Conservation (phyloP, 2,113 vertebrate genomes). For the Oenanthe oenanthe region DNA sequence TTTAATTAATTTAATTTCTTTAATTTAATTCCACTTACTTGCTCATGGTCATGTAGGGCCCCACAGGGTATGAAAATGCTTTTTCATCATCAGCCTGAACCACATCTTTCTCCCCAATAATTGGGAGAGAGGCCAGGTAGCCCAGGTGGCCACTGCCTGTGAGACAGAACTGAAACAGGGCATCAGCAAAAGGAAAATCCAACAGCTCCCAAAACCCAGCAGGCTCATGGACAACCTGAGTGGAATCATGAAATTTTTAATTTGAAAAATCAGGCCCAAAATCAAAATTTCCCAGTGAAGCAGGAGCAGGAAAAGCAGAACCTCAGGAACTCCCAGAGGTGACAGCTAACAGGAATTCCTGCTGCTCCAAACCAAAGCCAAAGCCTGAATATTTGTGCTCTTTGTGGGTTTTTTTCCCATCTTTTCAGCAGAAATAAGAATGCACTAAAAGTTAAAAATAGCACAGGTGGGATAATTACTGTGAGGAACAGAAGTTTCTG, state of each 20-base stretch:
- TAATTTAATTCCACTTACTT: constrained; percentile 75
- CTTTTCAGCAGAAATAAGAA: neutral
- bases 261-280: neutral
- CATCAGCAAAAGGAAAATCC: neutral
- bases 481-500: neutral
- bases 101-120: constrained; percentile 81
- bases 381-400: neutral
- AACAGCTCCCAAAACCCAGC: neutral
- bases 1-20: too few species aligned
- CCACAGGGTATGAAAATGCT: constrained; percentile 76
- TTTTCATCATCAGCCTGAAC: constrained; percentile 81
- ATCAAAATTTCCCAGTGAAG: neutral
- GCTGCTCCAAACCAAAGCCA: neutral
- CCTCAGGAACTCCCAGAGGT: neutral
- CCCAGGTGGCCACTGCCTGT: constrained; percentile 64
- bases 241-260: accelerated
- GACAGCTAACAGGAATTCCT: neutral
- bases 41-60: constrained; percentile 82
- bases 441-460: neutral
- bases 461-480: neutral
- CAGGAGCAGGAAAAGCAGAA: neutral
- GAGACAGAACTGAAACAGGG: constrained; percentile 76
- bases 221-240: accelerated
- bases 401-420: neutral
- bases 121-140: constrained; percentile 77